phyloP scores from a whole-genome alignment of 1,140 invertebrate genomes.

The Drosophila lowei region DNA sequence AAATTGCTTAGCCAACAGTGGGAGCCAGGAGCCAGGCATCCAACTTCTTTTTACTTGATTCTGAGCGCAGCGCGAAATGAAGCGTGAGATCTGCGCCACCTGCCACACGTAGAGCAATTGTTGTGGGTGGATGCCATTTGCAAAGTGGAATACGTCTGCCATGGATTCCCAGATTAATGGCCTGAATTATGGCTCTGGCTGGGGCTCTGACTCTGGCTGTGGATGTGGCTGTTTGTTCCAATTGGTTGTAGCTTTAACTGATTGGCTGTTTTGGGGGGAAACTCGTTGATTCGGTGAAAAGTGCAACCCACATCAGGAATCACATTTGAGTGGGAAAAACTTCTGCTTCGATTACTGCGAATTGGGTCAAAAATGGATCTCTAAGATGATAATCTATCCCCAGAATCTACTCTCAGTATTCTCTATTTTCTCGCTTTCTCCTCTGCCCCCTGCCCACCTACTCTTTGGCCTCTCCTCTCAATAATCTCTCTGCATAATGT shows the following conservation, averaged over 20 bases:
- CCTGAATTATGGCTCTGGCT: conserved; percentile 7
- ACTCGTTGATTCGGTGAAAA: too few species aligned
- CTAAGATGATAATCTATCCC: too few species aligned
- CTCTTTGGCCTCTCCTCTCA: neutral
- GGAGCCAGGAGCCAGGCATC: too few species aligned
- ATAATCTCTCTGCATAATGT: conserved; percentile 41
- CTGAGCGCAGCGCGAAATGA: conserved; percentile 49
- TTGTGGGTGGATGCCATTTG: conserved; percentile 37
- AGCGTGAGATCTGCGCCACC: conserved; percentile 59
- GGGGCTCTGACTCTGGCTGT: too few species aligned
- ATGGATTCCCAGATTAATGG: conserved; percentile 58
- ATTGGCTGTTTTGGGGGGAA: neutral
- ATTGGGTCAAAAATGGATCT: too few species aligned
- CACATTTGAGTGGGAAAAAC: too few species aligned
- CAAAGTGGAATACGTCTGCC: conserved; percentile 46
- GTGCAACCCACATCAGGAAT: too few species aligned
- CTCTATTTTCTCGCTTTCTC: too few species aligned
- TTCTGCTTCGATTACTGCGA: too few species aligned
- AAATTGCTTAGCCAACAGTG: conserved; percentile 26
- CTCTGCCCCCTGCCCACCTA: too few species aligned
- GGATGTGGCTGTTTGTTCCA: neutral
- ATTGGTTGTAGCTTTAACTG: conserved; percentile 18
- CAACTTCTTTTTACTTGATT: neutral
- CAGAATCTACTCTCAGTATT: too few species aligned
- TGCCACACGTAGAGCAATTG: conserved; percentile 10